Percentiles rank a stretch among this genome's conserved stretches.
Conservation (phyloP, 2,888 invertebrate genomes). For the Leucophenga montana region DNA sequence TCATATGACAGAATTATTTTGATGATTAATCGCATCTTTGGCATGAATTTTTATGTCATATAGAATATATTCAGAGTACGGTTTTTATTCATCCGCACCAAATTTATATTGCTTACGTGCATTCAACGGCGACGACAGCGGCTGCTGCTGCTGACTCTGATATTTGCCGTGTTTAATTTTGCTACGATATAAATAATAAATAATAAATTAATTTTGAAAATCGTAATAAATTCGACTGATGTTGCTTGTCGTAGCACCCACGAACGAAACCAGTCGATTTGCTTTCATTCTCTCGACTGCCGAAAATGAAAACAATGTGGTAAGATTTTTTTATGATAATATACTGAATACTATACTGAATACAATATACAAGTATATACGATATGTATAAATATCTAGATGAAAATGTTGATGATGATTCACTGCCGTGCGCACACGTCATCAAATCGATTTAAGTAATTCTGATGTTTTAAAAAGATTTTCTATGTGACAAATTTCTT, state of each 20-base stretch:
- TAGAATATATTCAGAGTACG: slow-evolving; percentile 25
- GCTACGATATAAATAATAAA: neutral
- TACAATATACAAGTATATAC: too few relatives aligned
- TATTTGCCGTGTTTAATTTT: neutral
- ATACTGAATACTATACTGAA: too few relatives aligned
- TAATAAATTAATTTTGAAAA: slow-evolving; percentile 9
- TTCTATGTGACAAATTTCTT: too few relatives aligned
- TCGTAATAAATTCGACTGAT: too few relatives aligned
- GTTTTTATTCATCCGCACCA: slow-evolving; percentile 36
- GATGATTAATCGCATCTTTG: slow-evolving; percentile 59
- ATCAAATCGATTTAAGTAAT: neutral
- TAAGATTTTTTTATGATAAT: too few relatives aligned
- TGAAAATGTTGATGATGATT: neutral
- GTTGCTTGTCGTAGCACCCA: too few relatives aligned
- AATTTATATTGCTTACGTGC: slow-evolving; percentile 2
- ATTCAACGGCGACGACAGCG: neutral
- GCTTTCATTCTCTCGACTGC: too few relatives aligned
- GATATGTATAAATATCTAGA: too few relatives aligned
- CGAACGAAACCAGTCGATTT: too few relatives aligned
- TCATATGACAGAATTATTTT: slow-evolving; percentile 52
- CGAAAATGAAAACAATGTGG: too few relatives aligned
- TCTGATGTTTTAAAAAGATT: neutral
- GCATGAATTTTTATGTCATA: slow-evolving; percentile 33
- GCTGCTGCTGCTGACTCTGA: too few relatives aligned
- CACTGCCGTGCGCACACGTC: neutral